Conservation (phyloP, 2,113 vertebrate genomes). For the Daboia siamensis region DNA sequence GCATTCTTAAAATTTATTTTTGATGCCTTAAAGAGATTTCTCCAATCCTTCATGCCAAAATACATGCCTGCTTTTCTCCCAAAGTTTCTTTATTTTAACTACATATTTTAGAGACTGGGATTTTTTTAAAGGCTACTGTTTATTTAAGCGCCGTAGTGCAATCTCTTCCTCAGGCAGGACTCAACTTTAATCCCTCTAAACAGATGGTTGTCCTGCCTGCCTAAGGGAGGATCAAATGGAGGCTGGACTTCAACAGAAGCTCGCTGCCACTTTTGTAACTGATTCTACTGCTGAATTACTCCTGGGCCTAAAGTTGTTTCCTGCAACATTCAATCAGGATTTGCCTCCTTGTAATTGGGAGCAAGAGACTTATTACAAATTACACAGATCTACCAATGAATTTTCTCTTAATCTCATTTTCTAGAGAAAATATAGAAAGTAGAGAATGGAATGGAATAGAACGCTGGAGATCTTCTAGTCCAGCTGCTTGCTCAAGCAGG, state of each 20-base stretch:
- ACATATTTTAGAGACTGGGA: not conserved
- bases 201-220: not conserved
- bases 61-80: not conserved
- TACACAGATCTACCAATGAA: not conserved
- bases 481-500: no score
- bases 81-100: not conserved
- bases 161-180: not conserved
- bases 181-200: not conserved
- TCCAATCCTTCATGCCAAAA: not conserved
- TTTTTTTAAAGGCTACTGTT: not conserved
- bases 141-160: not conserved
- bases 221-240: not conserved
- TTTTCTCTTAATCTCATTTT: not conserved
- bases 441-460: no score
- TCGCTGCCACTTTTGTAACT: not conserved
- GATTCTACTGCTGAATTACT: not conserved
- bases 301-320: not conserved
- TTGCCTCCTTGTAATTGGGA: not conserved
- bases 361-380: not conserved
- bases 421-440: no score
- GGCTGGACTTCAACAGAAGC: not conserved
- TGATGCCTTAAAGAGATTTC: not conserved
- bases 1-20: not conserved
- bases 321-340: not conserved
- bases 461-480: no score